Percentiles rank a stretch among this genome's conserved stretches.
These are phyloP conservation scores for Pachypsylla venusta DNA, from an alignment of 1,140 invertebrate species.

Conservation along the genomic window DNA sequence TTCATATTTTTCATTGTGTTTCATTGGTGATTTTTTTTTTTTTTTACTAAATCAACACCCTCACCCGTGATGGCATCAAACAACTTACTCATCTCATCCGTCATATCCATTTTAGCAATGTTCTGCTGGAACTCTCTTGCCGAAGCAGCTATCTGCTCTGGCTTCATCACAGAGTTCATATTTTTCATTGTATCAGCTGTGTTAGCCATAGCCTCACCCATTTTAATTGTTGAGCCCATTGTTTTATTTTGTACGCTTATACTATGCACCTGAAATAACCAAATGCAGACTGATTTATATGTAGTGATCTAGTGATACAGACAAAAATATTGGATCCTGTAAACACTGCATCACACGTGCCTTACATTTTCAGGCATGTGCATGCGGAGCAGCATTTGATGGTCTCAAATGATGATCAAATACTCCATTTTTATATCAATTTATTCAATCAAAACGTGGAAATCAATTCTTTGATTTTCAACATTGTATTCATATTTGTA, in stretches of 20 bases:
- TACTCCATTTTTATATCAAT: too few species aligned
- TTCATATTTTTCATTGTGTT: slow-evolving; percentile 83
- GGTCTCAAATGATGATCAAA: too few species aligned
- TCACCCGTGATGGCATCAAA: too few species aligned
- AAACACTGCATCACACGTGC: neutral
- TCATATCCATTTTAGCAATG: slow-evolving; percentile 80
- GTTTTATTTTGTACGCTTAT: slow-evolving; percentile 70
- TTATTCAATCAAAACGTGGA: too few species aligned
- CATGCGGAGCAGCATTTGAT: too few species aligned
- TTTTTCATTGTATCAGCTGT: slow-evolving; percentile 73
- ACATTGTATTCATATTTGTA: too few species aligned
- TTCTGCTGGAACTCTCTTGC: slow-evolving; percentile 70
- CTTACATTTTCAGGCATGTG: neutral
- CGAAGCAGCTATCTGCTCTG: slow-evolving; percentile 61
- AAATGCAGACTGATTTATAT: too few species aligned
- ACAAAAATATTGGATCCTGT: slow-evolving; percentile 6
- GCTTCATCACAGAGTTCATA: slow-evolving; percentile 79
- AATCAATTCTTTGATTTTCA: too few species aligned
- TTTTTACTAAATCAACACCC: too few species aligned
- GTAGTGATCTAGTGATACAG: too few species aligned
- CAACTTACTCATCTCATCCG: slow-evolving; percentile 84
- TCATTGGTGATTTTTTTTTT: too few species aligned
- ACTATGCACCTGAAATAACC: slow-evolving; percentile 53
- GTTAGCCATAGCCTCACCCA: slow-evolving; percentile 70
- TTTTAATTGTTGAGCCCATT: slow-evolving; percentile 73